Conservation (phyloP, 2,888 invertebrate genomes). For the Brachyptera risi region DNA sequence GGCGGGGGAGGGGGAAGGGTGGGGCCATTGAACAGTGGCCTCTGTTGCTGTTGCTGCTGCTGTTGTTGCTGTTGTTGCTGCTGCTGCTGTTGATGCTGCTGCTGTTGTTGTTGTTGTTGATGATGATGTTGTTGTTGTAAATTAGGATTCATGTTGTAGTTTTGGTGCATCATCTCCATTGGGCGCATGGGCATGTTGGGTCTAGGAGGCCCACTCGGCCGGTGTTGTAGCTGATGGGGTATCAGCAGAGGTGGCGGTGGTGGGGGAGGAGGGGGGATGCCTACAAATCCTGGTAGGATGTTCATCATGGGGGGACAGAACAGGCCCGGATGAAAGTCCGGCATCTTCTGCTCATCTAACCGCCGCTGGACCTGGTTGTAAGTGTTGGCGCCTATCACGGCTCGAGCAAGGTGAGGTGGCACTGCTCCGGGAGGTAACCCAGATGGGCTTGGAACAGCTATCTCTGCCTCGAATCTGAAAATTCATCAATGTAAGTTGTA, state of each 20-base stretch:
- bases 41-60: too few relatives aligned
- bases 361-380: constrained; percentile 50
- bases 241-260: constrained; percentile 21
- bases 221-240: constrained; percentile 24
- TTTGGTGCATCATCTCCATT: constrained; percentile 41
- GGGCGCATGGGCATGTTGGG: constrained; percentile 22
- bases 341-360: constrained; percentile 28
- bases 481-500: background rate
- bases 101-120: background rate
- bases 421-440: constrained; percentile 53
- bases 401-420: constrained; percentile 50
- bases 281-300: constrained; percentile 28
- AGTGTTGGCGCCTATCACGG: constrained; percentile 68
- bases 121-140: background rate
- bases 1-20: background rate
- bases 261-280: constrained; percentile 26
- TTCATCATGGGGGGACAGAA: constrained; percentile 41
- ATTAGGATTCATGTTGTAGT: constrained; percentile 19
- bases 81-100: background rate
- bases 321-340: constrained; percentile 18
- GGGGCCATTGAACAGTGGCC: too few relatives aligned
- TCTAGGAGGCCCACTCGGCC: too few relatives aligned
- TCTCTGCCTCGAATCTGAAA: constrained; percentile 84
- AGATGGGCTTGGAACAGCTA: constrained; percentile 44
- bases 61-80: background rate